A percentile compares a stretch with the other conserved stretches of the same genome.
These are phyloP conservation scores for Alca torda DNA, from an alignment of 2,797 vertebrate genomes.

Conservation along the genomic window DNA sequence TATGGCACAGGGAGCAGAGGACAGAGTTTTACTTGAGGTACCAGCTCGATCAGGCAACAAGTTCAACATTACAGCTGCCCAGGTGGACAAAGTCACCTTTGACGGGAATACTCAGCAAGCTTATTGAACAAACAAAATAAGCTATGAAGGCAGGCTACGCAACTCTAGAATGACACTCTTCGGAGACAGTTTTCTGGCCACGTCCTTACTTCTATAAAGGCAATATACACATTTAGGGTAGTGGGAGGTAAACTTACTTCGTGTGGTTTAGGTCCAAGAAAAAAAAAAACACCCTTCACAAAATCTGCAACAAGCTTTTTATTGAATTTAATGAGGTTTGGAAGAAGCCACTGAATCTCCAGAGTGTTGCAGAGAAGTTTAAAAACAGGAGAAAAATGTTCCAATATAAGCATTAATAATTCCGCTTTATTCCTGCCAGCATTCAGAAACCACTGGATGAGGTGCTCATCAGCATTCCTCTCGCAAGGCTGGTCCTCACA, in stretches of 20 bases:
- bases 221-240: not conserved
- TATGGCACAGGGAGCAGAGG: not conserved
- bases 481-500: constrained; percentile 21
- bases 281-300: not conserved
- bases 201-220: not conserved
- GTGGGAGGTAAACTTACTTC: not conserved
- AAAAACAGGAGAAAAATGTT: constrained; percentile 8
- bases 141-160: not conserved
- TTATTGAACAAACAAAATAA: not conserved
- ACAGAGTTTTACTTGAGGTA: not conserved
- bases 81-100: constrained; percentile 12
- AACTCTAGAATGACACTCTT: not conserved
- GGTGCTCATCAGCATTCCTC: constrained; percentile 8
- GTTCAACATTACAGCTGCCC: not conserved
- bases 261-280: not conserved
- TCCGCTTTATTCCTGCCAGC: not conserved
- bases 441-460: not conserved
- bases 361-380: not conserved
- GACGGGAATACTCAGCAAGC: not conserved
- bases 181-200: not conserved
- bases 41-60: not conserved
- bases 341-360: not conserved
- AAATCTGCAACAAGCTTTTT: constrained; percentile 17
- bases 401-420: not conserved
- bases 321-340: constrained; percentile 10